Conservation (phyloP, 64 coral and sea anemone species). For the Actinia tenebrosa region DNA sequence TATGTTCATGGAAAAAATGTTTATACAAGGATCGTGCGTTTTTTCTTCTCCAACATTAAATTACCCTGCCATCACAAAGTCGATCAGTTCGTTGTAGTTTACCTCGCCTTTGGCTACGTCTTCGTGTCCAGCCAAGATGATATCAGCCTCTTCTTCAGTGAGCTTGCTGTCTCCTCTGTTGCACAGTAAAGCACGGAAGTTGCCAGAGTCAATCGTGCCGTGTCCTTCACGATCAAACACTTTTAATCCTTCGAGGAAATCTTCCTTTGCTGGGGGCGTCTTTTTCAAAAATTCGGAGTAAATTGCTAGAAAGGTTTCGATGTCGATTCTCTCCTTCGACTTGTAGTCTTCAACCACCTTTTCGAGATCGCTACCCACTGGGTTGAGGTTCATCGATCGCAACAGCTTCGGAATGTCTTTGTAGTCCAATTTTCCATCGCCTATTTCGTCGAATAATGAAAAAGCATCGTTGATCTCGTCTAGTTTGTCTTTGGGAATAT, state of each 20-base stretch:
- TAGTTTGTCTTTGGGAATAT: conserved; percentile 11
- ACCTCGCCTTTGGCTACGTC: conserved; percentile 61
- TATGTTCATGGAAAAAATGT: conserved; percentile 5
- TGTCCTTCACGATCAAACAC: conserved; percentile 82
- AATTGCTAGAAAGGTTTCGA: conserved; percentile 63
- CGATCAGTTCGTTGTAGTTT: conserved; percentile 79
- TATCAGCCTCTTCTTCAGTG: conserved; percentile 57
- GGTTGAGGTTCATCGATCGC: conserved; percentile 67
- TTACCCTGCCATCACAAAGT: conserved; percentile 69
- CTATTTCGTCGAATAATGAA: conserved; percentile 57
- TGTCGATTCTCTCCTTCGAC: conserved; percentile 42
- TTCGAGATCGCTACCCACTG: conserved; percentile 52
- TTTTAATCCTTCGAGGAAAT: conserved; percentile 86
- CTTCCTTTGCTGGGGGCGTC: conserved; percentile 63
- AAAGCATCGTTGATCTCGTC: conserved; percentile 68
- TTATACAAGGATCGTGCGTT: neutral
- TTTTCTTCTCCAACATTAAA: neutral
- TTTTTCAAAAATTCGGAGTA: conserved; percentile 65
- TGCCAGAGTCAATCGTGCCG: conserved; percentile 63
- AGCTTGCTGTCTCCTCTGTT: conserved; percentile 73
- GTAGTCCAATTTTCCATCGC: conserved; percentile 77
- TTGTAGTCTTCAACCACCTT: conserved; percentile 48
- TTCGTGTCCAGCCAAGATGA: conserved; percentile 52
- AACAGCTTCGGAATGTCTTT: conserved; percentile 50
- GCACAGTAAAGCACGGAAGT: conserved; percentile 56